These are phyloP conservation scores for Ptyas mucosa DNA, from an alignment of 2,113 vertebrate species.

Conservation along the genomic window DNA sequence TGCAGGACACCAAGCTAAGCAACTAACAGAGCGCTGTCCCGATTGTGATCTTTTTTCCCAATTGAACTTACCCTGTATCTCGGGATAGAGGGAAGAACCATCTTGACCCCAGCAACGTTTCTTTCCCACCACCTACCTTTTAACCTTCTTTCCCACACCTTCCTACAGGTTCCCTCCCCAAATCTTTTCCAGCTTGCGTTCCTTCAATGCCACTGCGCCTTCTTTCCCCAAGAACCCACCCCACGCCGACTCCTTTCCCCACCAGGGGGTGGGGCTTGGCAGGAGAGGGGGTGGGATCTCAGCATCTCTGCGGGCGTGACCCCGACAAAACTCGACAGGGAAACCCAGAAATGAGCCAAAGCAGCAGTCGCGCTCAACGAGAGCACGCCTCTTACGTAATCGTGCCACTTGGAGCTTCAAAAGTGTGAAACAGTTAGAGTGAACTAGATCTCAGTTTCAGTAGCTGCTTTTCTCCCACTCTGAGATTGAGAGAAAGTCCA, in stretches of 20 bases:
- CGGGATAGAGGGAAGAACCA: background rate
- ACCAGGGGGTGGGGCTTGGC: background rate
- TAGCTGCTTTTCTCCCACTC: background rate
- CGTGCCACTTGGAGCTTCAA: background rate
- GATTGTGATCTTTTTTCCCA: background rate
- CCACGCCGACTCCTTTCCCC: background rate
- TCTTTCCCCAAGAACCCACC: background rate
- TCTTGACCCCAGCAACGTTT: background rate
- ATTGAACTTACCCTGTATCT: background rate
- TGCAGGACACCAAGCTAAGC: no score
- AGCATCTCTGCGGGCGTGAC: background rate
- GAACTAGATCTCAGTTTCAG: no score
- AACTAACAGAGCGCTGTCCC: background rate
- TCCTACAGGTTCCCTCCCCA: background rate
- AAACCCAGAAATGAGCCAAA: background rate
- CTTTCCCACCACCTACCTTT: background rate
- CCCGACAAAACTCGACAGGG: no score
- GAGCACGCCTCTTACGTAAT: background rate
- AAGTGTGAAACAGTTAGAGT: background rate
- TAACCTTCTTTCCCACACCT: no score
- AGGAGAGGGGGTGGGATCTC: background rate
- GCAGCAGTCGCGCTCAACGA: no score
- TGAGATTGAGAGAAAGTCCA: background rate
- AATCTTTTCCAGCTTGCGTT: background rate
- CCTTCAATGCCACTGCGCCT: background rate